A percentile compares a stretch with the other conserved stretches of the same genome.
These are phyloP conservation scores for Latrodectus geometricus DNA, from an alignment of 1,140 invertebrate species.

Conservation along the genomic window DNA sequence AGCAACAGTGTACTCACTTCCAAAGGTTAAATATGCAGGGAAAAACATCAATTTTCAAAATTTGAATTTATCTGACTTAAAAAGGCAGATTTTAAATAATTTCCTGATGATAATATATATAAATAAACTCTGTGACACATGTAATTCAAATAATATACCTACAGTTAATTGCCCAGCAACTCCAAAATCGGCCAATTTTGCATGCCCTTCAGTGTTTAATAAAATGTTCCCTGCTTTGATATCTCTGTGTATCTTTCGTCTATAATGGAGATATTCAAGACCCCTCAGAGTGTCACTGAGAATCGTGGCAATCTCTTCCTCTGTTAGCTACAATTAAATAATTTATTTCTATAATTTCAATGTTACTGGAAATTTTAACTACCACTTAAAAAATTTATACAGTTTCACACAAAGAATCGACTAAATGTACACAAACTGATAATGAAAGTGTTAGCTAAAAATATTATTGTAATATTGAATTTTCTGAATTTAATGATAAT, in stretches of 20 bases:
- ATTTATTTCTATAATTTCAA: neutral
- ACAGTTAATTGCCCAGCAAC: constrained; percentile 96
- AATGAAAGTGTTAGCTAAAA: no score
- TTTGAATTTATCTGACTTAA: neutral
- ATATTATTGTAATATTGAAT: no score
- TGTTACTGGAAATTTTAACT: no score
- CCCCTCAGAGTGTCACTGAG: constrained; percentile 95
- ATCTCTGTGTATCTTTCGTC: constrained; percentile 96
- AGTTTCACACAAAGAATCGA: no score
- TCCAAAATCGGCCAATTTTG: constrained; percentile 98
- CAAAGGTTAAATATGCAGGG: no score
- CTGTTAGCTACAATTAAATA: constrained; percentile 74
- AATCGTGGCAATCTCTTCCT: constrained; percentile 97
- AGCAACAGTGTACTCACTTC: no score
- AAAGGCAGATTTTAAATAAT: neutral
- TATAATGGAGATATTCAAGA: constrained; percentile 93
- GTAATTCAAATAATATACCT: constrained; percentile 10
- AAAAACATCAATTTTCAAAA: no score
- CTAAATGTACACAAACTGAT: no score
- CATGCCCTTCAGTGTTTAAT: constrained; percentile 98
- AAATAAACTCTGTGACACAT: neutral
- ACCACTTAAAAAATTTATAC: no score
- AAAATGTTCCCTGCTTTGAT: constrained; percentile 99
- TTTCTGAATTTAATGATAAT: no score
- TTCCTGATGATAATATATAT: neutral